Conservation (phyloP, 2,888 invertebrate species). For the Tipula unca region DNA sequence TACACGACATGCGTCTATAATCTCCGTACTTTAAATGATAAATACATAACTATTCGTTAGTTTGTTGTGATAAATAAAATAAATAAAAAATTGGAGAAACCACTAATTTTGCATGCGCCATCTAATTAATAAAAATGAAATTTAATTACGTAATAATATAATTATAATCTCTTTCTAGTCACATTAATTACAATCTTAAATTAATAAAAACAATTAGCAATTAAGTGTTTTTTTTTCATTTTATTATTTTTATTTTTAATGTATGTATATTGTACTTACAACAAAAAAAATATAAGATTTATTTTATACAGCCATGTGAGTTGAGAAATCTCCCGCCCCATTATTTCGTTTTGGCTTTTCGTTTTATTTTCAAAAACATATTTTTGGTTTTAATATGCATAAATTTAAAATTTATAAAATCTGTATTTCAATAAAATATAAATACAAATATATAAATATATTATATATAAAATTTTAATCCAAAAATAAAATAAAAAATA, state of each 20-base stretch:
- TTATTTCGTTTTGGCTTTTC: neutral
- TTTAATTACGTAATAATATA: neutral
- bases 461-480: neutral
- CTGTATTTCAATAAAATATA: neutral
- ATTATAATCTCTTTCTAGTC: neutral
- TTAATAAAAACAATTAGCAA: neutral
- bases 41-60: neutral
- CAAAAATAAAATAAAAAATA: neutral
- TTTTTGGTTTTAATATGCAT: neutral
- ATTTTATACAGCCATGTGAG: neutral
- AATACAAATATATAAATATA: neutral
- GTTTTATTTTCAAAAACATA: neutral
- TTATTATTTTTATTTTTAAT: neutral
- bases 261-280: neutral
- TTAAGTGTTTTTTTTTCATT: neutral
- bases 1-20: neutral
- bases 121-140: neutral
- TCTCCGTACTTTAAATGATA: neutral
- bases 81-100: neutral
- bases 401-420: neutral
- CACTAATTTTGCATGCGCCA: neutral
- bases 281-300: neutral
- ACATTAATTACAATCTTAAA: neutral
- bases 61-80: neutral
- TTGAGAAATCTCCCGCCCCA: neutral